These are phyloP conservation scores for Homalodisca vitripennis DNA, from an alignment of 1,140 invertebrate species.

Conservation along the genomic window DNA sequence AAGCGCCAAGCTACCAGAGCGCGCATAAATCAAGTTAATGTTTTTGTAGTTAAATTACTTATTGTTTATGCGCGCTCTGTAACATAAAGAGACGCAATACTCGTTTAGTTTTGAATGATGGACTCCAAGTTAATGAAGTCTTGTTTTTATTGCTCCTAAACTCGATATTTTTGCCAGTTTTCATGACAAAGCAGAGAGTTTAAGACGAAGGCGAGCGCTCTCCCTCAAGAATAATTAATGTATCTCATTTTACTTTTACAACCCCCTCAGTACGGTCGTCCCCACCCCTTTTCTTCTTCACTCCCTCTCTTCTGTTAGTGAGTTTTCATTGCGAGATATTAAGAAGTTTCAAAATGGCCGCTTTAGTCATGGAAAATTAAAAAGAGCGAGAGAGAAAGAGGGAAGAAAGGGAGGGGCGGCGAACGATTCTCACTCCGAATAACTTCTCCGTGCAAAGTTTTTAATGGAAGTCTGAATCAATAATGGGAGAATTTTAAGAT, in stretches of 20 bases:
- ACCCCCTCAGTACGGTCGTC: slow-evolving; percentile 30
- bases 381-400: slow-evolving; percentile 39
- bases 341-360: slow-evolving; percentile 44
- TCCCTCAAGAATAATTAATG: slow-evolving; percentile 41
- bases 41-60: slow-evolving; percentile 33
- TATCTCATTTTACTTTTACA: slow-evolving; percentile 44
- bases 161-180: slow-evolving; percentile 30
- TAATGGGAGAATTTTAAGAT: slow-evolving; percentile 31
- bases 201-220: slow-evolving; percentile 29
- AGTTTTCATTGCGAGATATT: slow-evolving; percentile 42
- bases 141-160: slow-evolving; percentile 28
- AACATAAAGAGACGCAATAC: slow-evolving; percentile 28
- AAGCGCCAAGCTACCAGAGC: slow-evolving; percentile 4
- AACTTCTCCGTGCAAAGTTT: slow-evolving; percentile 33
- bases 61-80: slow-evolving; percentile 29
- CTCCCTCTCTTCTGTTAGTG: slow-evolving; percentile 28
- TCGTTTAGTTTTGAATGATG: slow-evolving; percentile 29
- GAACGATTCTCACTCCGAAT: slow-evolving; percentile 28
- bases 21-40: slow-evolving; percentile 28
- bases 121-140: slow-evolving; percentile 24
- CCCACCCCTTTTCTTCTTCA: background rate
- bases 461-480: slow-evolving; percentile 35
- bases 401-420: slow-evolving; percentile 20
- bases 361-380: slow-evolving; percentile 41
- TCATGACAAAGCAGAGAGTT: slow-evolving; percentile 26